phyloP scores from a whole-genome alignment of 2,113 vertebrate species.

The Thamnophis sirtalis region DNA sequence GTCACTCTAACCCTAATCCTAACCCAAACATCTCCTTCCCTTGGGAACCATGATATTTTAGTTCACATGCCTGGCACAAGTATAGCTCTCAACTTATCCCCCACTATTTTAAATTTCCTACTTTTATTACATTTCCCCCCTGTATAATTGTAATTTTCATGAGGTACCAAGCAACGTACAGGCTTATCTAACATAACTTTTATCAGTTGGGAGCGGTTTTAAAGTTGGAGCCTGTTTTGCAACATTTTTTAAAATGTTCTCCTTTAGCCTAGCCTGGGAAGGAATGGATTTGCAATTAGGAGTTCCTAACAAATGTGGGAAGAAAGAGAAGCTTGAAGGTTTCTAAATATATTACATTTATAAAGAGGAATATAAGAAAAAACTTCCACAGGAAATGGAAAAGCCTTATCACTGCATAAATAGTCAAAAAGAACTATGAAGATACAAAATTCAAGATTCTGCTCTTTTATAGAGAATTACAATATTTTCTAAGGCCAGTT shows the following conservation, averaged over 20 bases:
- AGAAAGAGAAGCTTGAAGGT: not conserved
- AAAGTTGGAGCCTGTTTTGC: not conserved
- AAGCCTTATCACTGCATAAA: not conserved
- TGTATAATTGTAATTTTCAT: not conserved
- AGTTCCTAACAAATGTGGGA: not conserved
- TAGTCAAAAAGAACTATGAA: not conserved
- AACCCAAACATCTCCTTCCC: not conserved
- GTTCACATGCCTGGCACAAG: not conserved
- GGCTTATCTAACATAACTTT: not conserved
- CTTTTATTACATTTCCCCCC: not conserved
- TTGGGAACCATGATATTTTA: not conserved
- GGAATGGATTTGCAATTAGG: not conserved
- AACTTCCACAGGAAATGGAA: not conserved
- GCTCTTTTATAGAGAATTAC: not conserved
- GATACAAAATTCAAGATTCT: not conserved
- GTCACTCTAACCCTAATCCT: not conserved
- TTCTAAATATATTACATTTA: not conserved
- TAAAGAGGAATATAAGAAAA: not conserved
- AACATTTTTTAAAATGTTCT: not conserved
- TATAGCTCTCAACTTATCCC: not conserved
- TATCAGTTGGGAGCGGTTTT: not conserved
- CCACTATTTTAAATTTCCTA: not conserved
- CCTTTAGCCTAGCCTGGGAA: not conserved
- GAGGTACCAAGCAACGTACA: not conserved
- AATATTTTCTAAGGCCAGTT: not conserved